These are phyloP conservation scores for Atherix ibis DNA, from an alignment of 2,888 invertebrate species.

Conservation along the genomic window DNA sequence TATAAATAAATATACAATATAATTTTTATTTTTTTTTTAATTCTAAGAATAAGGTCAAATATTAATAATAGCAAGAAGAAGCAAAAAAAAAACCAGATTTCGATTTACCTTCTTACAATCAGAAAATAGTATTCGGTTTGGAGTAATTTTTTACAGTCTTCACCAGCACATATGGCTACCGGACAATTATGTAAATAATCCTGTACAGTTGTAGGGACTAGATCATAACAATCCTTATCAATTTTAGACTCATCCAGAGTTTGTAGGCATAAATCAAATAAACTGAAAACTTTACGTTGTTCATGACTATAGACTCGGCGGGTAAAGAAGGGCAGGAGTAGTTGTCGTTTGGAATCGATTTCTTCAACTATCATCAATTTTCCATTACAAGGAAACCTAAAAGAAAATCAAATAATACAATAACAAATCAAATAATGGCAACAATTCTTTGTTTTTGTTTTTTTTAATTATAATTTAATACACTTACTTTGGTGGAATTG, in stretches of 20 bases:
- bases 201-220: slow-evolving; percentile 24
- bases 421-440: no score
- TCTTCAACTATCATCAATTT: no score
- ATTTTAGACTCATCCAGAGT: slow-evolving; percentile 16
- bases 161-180: slow-evolving; percentile 24
- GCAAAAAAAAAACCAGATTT: not conserved
- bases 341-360: no score
- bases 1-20: slow-evolving; percentile 2
- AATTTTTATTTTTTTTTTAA: not conserved
- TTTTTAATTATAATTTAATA: no score
- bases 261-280: slow-evolving; percentile 3
- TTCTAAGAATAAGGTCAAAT: not conserved
- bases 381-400: no score
- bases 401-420: no score
- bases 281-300: not conserved
- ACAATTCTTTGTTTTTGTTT: no score
- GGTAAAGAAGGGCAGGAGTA: slow-evolving; percentile 27
- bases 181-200: slow-evolving; percentile 27
- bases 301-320: slow-evolving; percentile 21
- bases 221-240: slow-evolving; percentile 17
- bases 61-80: not conserved
- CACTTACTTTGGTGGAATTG: no score
- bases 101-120: slow-evolving; percentile 25
- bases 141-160: slow-evolving; percentile 22
- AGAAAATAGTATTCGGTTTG: slow-evolving; percentile 30